Percentiles rank a stretch among this genome's conserved stretches.
Conservation (phyloP, 2,797 vertebrate genomes). For the Sebastiscus albofasciatus region DNA sequence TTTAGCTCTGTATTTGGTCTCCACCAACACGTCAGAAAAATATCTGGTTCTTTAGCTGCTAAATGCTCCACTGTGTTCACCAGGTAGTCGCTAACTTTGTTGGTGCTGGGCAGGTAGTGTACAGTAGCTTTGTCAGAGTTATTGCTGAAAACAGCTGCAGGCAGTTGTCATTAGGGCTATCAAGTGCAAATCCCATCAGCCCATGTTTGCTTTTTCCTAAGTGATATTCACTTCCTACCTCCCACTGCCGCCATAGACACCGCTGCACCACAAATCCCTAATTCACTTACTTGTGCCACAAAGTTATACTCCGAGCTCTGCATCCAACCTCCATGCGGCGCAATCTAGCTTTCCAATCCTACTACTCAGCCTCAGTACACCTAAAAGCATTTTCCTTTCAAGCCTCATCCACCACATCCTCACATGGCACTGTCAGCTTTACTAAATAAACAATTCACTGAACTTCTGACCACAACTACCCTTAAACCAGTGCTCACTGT, state of each 20-base stretch:
- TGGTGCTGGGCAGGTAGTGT: not conserved
- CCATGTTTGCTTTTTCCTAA: constrained; percentile 8
- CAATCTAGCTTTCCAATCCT: constrained; percentile 35
- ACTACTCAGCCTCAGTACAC: constrained; percentile 23
- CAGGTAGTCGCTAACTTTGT: not conserved
- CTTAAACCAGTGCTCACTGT: constrained; percentile 48
- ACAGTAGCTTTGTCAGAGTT: not conserved
- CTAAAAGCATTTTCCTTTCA: constrained; percentile 60
- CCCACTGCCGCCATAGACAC: not conserved
- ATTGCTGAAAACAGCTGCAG: not conserved
- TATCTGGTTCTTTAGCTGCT: not conserved
- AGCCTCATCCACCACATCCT: constrained; percentile 64
- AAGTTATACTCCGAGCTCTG: constrained; percentile 18
- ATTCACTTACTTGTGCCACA: constrained; percentile 28
- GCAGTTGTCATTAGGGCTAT: not conserved
- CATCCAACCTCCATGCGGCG: constrained; percentile 14
- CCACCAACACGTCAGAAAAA: not conserved
- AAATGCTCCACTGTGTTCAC: not conserved
- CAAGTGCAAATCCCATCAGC: constrained; percentile 9
- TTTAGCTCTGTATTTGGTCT: not conserved
- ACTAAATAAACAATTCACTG: constrained; percentile 53
- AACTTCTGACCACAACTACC: constrained; percentile 58
- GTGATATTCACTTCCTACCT: not conserved
- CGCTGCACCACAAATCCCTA: constrained; percentile 19
- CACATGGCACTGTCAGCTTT: constrained; percentile 46